A percentile compares a stretch with the other conserved stretches of the same genome.
Evolutionary conservation across 2,888 invertebrate genomes (phyloP).

Genomic region (Dendrolimus pini): DNA sequence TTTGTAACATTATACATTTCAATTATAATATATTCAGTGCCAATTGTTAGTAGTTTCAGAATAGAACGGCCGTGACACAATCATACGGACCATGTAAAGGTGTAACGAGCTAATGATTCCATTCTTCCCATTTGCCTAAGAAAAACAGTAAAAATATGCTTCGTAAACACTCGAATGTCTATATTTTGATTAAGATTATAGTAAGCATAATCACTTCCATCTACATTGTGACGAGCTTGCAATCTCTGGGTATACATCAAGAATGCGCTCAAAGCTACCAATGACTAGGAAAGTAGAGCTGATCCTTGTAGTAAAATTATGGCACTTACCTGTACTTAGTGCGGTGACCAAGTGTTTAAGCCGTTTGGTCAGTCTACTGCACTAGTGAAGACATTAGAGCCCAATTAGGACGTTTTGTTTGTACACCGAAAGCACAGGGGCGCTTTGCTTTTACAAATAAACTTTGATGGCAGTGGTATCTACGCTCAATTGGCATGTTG

Average conservation of each 20-base stretch:
- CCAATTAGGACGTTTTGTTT: slow-evolving; percentile 38
- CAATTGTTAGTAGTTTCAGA: too few relatives aligned
- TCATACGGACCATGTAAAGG: too few relatives aligned
- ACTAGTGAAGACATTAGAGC: slow-evolving; percentile 31
- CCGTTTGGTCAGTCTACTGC: slow-evolving; percentile 3
- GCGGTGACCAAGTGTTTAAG: slow-evolving; percentile 6
- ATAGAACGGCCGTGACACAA: too few relatives aligned
- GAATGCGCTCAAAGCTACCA: neutral
- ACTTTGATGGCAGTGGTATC: slow-evolving; percentile 1
- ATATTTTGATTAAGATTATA: neutral
- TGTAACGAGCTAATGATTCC: too few relatives aligned
- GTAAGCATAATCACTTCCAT: neutral
- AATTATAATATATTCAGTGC: too few relatives aligned
- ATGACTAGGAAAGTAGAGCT: neutral
- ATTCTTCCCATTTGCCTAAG: too few relatives aligned
- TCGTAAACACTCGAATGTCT: neutral
- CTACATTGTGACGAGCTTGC: neutral
- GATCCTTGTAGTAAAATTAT: neutral
- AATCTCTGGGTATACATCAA: neutral
- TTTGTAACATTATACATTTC: too few relatives aligned
- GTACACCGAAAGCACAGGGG: slow-evolving; percentile 18
- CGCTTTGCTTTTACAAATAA: slow-evolving; percentile 20
- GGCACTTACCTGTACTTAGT: neutral
- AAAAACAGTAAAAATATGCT: slow-evolving; percentile 5
- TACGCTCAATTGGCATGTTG: neutral